These are phyloP conservation scores for Diglossa cyanea DNA, from an alignment of 2,797 vertebrate species.

Conservation along the genomic window DNA sequence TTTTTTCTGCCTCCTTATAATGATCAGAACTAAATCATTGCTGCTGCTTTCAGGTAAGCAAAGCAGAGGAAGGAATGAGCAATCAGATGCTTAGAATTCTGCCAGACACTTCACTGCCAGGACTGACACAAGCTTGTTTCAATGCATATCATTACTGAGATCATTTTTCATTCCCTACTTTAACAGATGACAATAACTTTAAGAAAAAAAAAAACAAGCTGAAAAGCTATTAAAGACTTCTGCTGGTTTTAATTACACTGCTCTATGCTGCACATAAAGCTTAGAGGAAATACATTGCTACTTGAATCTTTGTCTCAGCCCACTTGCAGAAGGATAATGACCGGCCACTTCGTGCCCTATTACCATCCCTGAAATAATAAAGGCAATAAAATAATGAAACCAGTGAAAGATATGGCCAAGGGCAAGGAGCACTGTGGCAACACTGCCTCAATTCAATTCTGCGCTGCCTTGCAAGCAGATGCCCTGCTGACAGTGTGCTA, in stretches of 20 bases:
- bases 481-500: background rate
- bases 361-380: slow-evolving; percentile 51
- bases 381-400: slow-evolving; percentile 61
- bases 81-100: slow-evolving; percentile 25
- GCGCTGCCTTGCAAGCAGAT: background rate
- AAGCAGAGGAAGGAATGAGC: background rate
- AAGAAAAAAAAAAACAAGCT: slow-evolving; percentile 1
- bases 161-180: slow-evolving; percentile 21
- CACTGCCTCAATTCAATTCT: slow-evolving; percentile 6
- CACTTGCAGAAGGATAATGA: slow-evolving; percentile 36
- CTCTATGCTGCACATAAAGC: background rate
- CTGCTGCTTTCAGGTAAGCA: slow-evolving; percentile 27
- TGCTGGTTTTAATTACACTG: slow-evolving; percentile 47
- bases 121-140: background rate
- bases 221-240: slow-evolving; percentile 28
- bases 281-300: background rate
- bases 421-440: slow-evolving; percentile 46
- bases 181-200: slow-evolving; percentile 27
- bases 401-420: slow-evolving; percentile 48
- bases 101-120: background rate
- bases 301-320: slow-evolving; percentile 23
- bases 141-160: background rate
- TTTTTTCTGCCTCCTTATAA: background rate
- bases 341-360: slow-evolving; percentile 8
- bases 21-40: background rate